phyloP scores from a whole-genome alignment of 2,113 vertebrate species.

The Indicator maculatus region DNA sequence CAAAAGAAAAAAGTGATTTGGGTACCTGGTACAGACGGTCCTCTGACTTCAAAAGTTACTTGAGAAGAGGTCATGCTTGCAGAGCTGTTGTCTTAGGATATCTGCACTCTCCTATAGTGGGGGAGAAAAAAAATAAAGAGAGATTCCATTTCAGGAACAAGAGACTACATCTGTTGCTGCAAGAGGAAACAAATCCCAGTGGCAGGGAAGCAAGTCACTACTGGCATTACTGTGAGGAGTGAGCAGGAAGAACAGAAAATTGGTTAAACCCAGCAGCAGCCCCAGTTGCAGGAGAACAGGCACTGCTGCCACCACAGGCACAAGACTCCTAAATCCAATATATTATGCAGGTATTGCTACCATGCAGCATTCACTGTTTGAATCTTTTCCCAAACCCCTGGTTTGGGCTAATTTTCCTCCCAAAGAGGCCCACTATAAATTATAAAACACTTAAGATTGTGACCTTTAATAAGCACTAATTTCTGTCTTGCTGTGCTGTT shows the following conservation, averaged over 20 bases:
- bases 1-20: not conserved
- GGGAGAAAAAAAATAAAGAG: not conserved
- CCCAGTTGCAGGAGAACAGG: not conserved
- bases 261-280: not conserved
- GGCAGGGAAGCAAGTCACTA: not conserved
- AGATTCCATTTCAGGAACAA: not conserved
- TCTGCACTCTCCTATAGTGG: not conserved
- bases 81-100: not conserved
- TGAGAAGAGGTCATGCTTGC: slow-evolving; percentile 84
- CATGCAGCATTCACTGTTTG: not conserved
- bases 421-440: not conserved
- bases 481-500: not conserved
- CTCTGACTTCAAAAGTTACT: slow-evolving; percentile 87
- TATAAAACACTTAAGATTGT: not conserved
- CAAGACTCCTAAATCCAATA: not conserved
- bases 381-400: not conserved
- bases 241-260: not conserved
- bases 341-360: not conserved
- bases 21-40: slow-evolving; percentile 86
- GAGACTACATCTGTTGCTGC: not conserved
- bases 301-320: not conserved
- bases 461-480: not conserved
- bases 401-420: not conserved
- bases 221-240: not conserved
- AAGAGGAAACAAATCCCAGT: not conserved